Conservation (phyloP, 1,140 invertebrate genomes). For the Drosophila busckii region DNA sequence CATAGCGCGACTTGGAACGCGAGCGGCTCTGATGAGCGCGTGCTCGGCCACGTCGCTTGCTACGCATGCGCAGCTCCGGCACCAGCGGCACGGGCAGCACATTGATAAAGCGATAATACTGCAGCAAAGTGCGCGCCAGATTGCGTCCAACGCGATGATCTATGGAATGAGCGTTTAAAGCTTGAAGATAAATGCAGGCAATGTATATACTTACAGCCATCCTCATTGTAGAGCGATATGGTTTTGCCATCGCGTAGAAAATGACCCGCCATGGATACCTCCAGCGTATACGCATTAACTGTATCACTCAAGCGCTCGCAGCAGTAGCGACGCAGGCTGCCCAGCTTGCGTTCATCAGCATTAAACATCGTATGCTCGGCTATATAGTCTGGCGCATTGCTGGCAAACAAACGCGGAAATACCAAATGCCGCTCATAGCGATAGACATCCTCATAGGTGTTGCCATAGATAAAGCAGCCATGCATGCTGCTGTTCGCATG, state of each 20-base stretch:
- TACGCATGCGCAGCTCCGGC: conserved; percentile 80
- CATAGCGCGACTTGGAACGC: conserved; percentile 79
- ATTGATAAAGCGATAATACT: conserved; percentile 89
- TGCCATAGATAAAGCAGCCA: conserved; percentile 97
- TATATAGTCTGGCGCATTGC: conserved; percentile 91
- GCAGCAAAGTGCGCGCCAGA: conserved; percentile 86
- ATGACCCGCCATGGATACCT: conserved; percentile 93
- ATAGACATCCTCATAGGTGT: conserved; percentile 93
- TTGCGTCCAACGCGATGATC: conserved; percentile 87
- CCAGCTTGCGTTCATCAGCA: conserved; percentile 89
- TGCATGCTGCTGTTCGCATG: conserved; percentile 95
- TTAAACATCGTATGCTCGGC: conserved; percentile 92
- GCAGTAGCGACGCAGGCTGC: conserved; percentile 90
- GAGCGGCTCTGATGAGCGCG: conserved; percentile 79
- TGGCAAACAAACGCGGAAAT: conserved; percentile 92
- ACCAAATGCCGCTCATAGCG: conserved; percentile 92
- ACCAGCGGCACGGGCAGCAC: conserved; percentile 83
- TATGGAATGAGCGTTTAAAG: conserved; percentile 23
- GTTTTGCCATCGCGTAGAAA: conserved; percentile 82
- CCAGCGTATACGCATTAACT: conserved; percentile 90
- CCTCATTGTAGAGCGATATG: conserved; percentile 91
- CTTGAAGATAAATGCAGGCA: not conserved
- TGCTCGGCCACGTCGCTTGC: conserved; percentile 79
- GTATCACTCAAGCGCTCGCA: conserved; percentile 85
- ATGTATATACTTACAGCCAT: conserved; percentile 85